Evolutionary conservation across 2,888 invertebrate genomes (phyloP).

Genomic region (Lithophane ornitopus): DNA sequence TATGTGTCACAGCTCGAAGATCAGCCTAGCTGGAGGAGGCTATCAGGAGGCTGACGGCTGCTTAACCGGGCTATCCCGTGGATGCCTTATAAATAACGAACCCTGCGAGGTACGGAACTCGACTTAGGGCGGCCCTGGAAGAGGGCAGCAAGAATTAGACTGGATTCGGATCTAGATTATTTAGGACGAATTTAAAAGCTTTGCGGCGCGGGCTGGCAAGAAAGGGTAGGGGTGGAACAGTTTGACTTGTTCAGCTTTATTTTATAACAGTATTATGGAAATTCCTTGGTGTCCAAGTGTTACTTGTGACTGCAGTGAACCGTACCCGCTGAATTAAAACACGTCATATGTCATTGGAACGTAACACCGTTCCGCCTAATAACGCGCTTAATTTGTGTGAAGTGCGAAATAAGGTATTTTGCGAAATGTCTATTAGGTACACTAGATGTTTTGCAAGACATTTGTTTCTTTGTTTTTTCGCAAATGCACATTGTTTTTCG

Average conservation of each 20-base stretch:
- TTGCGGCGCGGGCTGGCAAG: too few relatives aligned
- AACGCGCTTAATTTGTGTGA: constrained; percentile 27
- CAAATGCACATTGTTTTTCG: neutral
- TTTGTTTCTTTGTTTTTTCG: constrained; percentile 16
- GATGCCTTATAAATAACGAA: neutral
- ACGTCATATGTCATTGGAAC: constrained; percentile 58
- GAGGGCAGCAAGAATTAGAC: too few relatives aligned
- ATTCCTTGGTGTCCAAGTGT: neutral
- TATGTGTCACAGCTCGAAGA: neutral
- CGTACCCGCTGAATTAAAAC: constrained; percentile 38
- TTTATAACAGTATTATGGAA: too few relatives aligned
- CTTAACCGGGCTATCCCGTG: neutral
- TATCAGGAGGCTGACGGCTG: too few relatives aligned
- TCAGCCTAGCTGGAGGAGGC: neutral
- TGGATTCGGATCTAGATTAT: neutral
- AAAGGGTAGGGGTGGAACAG: too few relatives aligned
- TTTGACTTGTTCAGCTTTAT: too few relatives aligned
- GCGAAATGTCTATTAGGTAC: constrained; percentile 34
- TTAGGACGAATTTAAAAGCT: neutral
- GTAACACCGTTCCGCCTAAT: constrained; percentile 54
- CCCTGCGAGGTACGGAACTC: too few relatives aligned
- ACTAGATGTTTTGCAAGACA: constrained; percentile 35
- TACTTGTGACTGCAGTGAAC: neutral
- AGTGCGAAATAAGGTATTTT: constrained; percentile 42
- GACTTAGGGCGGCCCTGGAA: neutral